A percentile compares a stretch with the other conserved stretches of the same genome.
Conservation (phyloP, 2,113 vertebrate species). For the Herpetotheres cachinnans region DNA sequence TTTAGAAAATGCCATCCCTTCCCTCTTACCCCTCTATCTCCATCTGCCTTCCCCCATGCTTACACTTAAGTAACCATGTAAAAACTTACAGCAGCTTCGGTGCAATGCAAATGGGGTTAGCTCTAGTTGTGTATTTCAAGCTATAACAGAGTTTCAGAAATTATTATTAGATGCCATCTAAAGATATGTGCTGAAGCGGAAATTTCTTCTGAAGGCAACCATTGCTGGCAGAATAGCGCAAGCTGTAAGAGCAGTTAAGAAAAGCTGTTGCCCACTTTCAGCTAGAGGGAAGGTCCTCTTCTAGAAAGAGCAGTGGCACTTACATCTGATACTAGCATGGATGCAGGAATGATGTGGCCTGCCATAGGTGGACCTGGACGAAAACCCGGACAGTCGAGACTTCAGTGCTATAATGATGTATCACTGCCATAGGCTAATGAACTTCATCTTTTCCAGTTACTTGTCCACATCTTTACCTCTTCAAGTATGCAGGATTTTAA, state of each 20-base stretch:
- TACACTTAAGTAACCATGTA: background rate
- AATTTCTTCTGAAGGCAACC: background rate
- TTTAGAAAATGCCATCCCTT: background rate
- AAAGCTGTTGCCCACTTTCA: background rate
- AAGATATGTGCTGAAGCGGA: background rate
- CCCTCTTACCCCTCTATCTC: background rate
- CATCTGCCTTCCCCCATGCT: background rate
- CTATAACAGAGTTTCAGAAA: background rate
- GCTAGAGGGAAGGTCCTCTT: background rate
- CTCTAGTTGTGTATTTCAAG: background rate
- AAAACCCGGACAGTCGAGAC: background rate
- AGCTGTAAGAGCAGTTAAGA: background rate
- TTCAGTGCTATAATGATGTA: background rate
- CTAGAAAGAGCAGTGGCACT: background rate
- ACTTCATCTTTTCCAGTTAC: background rate
- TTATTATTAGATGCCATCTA: background rate
- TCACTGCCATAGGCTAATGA: accelerated
- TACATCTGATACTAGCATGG: background rate
- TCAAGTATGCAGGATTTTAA: background rate
- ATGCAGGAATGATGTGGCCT: background rate
- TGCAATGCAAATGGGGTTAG: background rate
- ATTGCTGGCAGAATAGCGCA: background rate
- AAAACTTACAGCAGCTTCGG: accelerated
- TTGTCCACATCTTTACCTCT: background rate
- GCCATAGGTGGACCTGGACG: background rate